phyloP scores from a whole-genome alignment of 1,140 invertebrate species.

The Tachypleus tridentatus region DNA sequence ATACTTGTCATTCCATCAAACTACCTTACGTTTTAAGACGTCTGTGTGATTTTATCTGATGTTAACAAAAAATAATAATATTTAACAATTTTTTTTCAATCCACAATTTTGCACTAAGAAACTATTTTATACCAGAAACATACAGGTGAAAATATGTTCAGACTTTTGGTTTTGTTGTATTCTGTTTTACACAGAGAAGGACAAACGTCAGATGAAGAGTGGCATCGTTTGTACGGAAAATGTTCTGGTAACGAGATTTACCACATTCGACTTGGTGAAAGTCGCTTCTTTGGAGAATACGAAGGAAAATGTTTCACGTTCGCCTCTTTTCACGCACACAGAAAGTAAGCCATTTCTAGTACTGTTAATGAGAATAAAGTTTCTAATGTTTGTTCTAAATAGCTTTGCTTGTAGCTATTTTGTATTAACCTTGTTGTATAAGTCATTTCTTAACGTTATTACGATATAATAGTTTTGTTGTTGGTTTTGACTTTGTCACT shows the following conservation, averaged over 20 bases:
- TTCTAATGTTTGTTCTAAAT: not conserved
- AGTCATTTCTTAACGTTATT: not conserved
- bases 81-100: no score
- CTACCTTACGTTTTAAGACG: no score
- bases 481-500: no score
- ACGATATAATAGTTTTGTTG: no score
- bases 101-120: no score
- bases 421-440: not conserved
- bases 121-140: no score
- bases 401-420: conserved; percentile 1
- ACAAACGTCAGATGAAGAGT: conserved; percentile 90
- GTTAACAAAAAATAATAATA: no score
- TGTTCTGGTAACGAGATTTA: conserved; percentile 99
- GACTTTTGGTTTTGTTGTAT: conserved; percentile 23
- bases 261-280: conserved; percentile 87
- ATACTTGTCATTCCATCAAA: no score
- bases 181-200: conserved; percentile 59
- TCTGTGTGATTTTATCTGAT: no score
- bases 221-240: conserved; percentile 93
- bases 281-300: conserved; percentile 94
- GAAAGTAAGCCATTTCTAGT: conserved; percentile 59
- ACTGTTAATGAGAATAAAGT: conserved; percentile 24
- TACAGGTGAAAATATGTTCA: not conserved
- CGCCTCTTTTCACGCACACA: conserved; percentile 94
- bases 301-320: conserved; percentile 98